phyloP scores from a whole-genome alignment of 2,113 vertebrate genomes.

The Oophaga pumilio region DNA sequence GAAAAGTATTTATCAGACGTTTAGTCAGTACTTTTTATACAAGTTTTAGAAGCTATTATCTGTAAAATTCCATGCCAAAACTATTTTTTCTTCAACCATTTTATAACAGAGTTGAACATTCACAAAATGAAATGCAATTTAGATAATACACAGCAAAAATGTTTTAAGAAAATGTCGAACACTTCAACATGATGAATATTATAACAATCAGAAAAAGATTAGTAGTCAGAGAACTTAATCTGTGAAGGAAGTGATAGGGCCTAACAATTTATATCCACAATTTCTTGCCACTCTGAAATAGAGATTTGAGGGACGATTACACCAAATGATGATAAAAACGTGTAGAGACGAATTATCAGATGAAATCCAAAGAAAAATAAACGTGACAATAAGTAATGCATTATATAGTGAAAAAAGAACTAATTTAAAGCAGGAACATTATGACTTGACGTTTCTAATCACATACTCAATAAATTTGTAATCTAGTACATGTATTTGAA shows the following conservation, averaged over 20 bases:
- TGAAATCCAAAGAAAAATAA: background rate
- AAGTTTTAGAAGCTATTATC: background rate
- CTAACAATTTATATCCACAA: slow-evolving; percentile 9
- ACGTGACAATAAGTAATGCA: background rate
- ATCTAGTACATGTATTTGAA: too few relatives aligned
- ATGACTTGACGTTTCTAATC: background rate
- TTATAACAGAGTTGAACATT: background rate
- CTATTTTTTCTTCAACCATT: background rate
- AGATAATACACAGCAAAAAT: slow-evolving; percentile 11
- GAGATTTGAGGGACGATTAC: background rate
- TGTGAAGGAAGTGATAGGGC: background rate
- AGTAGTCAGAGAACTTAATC: slow-evolving; percentile 19
- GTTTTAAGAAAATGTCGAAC: background rate
- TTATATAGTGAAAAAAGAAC: background rate
- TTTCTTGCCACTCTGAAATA: background rate
- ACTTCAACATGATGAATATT: slow-evolving; percentile 7
- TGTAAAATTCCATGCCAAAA: background rate
- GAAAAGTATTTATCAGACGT: background rate
- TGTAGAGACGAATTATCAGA: background rate
- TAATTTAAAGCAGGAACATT: background rate
- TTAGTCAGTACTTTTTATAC: slow-evolving; percentile 1
- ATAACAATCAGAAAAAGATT: slow-evolving; percentile 35
- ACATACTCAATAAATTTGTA: background rate
- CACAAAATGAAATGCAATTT: slow-evolving; percentile 3
- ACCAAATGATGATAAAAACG: background rate